A percentile compares a stretch with the other conserved stretches of the same genome.
These are phyloP conservation scores for Myripristis jacobus DNA, from an alignment of 2,797 vertebrate species.

Conservation along the genomic window DNA sequence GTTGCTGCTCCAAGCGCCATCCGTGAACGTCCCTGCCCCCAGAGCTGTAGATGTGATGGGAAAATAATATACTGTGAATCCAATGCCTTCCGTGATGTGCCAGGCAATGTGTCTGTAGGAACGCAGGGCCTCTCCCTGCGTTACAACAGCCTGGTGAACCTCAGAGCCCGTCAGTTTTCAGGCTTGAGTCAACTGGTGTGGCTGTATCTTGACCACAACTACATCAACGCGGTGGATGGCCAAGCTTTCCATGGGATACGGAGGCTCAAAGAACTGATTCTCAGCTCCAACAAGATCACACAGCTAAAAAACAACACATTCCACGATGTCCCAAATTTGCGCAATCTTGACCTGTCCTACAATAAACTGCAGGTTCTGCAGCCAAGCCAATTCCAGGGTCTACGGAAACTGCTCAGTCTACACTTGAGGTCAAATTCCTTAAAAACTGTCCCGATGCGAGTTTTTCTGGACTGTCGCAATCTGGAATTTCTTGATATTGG, in stretches of 20 bases:
- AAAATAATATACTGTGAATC: slow-evolving; percentile 99
- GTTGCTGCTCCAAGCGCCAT: slow-evolving; percentile 82
- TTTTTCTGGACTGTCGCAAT: slow-evolving; percentile 97
- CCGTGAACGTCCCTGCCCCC: slow-evolving; percentile 93
- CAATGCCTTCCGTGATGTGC: slow-evolving; percentile 94
- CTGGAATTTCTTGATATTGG: slow-evolving; percentile 97
- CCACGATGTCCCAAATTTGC: slow-evolving; percentile 92
- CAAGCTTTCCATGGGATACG: slow-evolving; percentile 94
- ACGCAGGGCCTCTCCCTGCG: slow-evolving; percentile 95
- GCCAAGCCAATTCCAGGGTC: slow-evolving; percentile 91
- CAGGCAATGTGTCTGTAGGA: slow-evolving; percentile 92
- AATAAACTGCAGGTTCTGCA: slow-evolving; percentile 94
- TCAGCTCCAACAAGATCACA: slow-evolving; percentile 97
- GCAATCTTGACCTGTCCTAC: slow-evolving; percentile 97
- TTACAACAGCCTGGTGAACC: slow-evolving; percentile 96
- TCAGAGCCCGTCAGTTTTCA: slow-evolving; percentile 92
- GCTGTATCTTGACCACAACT: slow-evolving; percentile 99
- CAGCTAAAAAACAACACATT: slow-evolving; percentile 94
- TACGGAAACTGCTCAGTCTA: slow-evolving; percentile 94
- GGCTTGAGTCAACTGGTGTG: slow-evolving; percentile 96
- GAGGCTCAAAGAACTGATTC: slow-evolving; percentile 95
- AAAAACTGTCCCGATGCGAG: slow-evolving; percentile 91
- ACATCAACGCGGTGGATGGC: slow-evolving; percentile 91
- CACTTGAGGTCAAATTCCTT: slow-evolving; percentile 95
- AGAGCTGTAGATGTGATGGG: slow-evolving; percentile 95